Base-by-base conservation (phyloP, 2,888 invertebrate species). In the Tetragonisca angustula region DNA sequence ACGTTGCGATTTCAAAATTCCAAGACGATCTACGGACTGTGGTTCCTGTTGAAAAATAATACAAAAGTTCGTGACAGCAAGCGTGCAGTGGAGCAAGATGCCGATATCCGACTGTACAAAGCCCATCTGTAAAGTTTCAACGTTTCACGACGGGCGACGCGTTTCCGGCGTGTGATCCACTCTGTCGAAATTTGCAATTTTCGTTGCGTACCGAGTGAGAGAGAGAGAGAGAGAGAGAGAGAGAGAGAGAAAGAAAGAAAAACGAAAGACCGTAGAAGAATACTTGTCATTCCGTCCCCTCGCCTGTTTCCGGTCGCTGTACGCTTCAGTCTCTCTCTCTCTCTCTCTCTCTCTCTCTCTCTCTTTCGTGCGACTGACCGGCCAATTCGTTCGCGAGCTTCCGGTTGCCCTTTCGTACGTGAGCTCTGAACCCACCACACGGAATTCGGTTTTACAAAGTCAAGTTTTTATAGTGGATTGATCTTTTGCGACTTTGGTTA, bases 301-400 rank as follows among this genome's bases (percentile, higher is more conserved):
- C 43, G 9, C 43, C 54, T 75, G 82, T 81, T 81, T 81, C 82
- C 83, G 76, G 11, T 67, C 36, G 49, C 59, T 71, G 71, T 72
- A 9, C 43, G 43, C 43, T 9, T 43, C 43, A 9, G 36, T 36
- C 36, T 36, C 9, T 36, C 36, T 36, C 36, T 36, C 36, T 36
- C 36, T 36, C 36, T 36, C 36, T 43, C 36, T 36, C 36, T 36
- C 36, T 36, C 9, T 36, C 36, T 36, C 36, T 49, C 54, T 32
- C 36, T 72, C 54, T 36, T 61, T 68, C 52, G 54, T 71, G 65
- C 79, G 19, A 50, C 36, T 70, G 32, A 9, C 24, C 64, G 24
- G 21, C 68, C 64, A 69, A 69, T 64, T 50, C 69, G 19, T 79
- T 73, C 19, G 50, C 49, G 24, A 56, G 71, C 24, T 78, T 61